A percentile compares a stretch with the other conserved stretches of the same genome.
Evolutionary conservation across 2,797 vertebrate species (phyloP).

Genomic region (Antennarius maculatus): DNA sequence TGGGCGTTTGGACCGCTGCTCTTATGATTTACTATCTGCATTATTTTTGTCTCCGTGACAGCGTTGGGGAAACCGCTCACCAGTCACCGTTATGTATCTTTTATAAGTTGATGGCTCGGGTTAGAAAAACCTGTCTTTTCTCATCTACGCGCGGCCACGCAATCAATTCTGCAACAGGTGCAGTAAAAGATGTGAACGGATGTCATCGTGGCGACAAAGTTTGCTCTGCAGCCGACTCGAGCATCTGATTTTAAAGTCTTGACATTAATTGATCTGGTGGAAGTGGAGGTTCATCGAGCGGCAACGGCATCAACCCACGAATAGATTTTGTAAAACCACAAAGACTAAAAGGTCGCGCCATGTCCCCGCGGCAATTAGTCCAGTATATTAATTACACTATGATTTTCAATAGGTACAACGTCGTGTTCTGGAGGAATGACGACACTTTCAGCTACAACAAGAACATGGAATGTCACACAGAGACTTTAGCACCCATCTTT

Average conservation of each 20-base stretch:
- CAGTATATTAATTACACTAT: conserved; percentile 40
- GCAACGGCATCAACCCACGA: conserved; percentile 41
- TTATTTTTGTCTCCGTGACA: conserved; percentile 54
- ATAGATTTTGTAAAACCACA: conserved; percentile 52
- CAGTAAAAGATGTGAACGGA: conserved; percentile 45
- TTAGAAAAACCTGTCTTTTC: conserved; percentile 29
- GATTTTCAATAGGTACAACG: conserved; percentile 27
- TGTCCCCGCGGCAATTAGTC: conserved; percentile 16
- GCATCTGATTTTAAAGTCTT: conserved; percentile 47
- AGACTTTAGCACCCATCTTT: background rate
- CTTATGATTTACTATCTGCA: conserved; percentile 58
- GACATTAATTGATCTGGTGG: conserved; percentile 61
- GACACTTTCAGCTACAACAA: background rate
- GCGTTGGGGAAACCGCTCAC: conserved; percentile 48
- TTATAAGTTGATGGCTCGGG: conserved; percentile 47
- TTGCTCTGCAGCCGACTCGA: conserved; percentile 19
- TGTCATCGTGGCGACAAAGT: conserved; percentile 41
- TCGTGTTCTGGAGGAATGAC: background rate
- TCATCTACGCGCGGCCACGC: conserved; percentile 24
- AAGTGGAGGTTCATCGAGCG: conserved; percentile 59
- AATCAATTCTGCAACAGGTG: conserved; percentile 48
- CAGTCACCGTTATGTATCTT: conserved; percentile 46
- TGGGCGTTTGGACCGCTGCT: conserved; percentile 42
- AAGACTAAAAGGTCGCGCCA: conserved; percentile 32
- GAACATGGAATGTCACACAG: background rate